Conservation (phyloP, 2,797 vertebrate species). For the Leptoclinus maculatus region DNA sequence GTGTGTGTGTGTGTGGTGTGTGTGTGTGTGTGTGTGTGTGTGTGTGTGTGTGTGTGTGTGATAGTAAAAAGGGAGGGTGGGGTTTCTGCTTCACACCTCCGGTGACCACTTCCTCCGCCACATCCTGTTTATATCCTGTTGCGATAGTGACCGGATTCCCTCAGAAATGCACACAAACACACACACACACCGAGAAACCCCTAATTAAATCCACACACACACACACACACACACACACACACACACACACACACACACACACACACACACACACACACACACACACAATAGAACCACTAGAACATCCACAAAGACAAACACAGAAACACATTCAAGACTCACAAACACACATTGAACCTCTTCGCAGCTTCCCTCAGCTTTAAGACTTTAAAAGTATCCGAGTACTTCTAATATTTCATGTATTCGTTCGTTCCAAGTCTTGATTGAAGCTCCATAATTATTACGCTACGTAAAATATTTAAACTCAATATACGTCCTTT, state of each 20-base stretch:
- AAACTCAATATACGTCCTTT: no score
- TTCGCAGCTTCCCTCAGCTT: no score
- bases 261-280: neutral
- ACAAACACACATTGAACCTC: neutral
- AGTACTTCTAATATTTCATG: neutral
- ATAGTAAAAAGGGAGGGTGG: neutral
- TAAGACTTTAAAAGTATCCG: neutral
- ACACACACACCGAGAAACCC: neutral
- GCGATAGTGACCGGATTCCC: conserved; percentile 28
- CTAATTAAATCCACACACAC: neutral
- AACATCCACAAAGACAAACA: neutral
- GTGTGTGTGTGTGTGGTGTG: conserved; percentile 7
- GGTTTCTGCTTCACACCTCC: conserved; percentile 41
- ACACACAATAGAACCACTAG: neutral
- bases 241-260: neutral
- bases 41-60: neutral
- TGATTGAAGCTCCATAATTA: no score
- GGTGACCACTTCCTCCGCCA: conserved; percentile 60
- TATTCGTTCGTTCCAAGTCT: no score
- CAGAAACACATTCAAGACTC: neutral
- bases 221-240: neutral
- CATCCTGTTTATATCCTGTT: conserved; percentile 71
- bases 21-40: no score
- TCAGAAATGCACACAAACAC: conserved; percentile 13
- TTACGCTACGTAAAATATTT: no score